phyloP scores from a whole-genome alignment of 2,888 invertebrate genomes.

The Polymixis lichenea region DNA sequence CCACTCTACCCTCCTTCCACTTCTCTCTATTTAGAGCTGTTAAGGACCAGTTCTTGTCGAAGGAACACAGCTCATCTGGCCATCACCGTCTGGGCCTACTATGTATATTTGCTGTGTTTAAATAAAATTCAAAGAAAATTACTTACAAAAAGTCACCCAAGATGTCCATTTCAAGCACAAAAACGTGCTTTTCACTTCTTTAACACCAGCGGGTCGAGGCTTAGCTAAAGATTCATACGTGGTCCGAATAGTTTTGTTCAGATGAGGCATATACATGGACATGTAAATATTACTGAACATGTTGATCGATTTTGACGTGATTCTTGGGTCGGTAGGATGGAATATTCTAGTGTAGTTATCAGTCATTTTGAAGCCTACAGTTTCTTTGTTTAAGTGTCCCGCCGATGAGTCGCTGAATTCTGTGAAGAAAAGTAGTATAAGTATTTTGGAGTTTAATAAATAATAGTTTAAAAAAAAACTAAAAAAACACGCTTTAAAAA shows the following conservation, averaged over 20 bases:
- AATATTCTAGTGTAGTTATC: slow-evolving; percentile 24
- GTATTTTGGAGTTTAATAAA: background rate
- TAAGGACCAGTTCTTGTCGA: no score
- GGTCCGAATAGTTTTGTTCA: slow-evolving; percentile 28
- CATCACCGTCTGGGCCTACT: no score
- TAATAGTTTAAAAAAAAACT: no score
- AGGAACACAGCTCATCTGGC: no score
- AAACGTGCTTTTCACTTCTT: slow-evolving; percentile 39
- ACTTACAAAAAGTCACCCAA: slow-evolving; percentile 58
- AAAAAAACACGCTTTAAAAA: no score
- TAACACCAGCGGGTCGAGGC: background rate
- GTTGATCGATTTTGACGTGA: slow-evolving; percentile 31
- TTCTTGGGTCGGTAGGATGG: slow-evolving; percentile 16
- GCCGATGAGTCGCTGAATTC: slow-evolving; percentile 2
- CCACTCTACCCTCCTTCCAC: no score
- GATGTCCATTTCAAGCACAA: slow-evolving; percentile 48
- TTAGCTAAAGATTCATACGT: background rate
- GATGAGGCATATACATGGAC: slow-evolving; percentile 24
- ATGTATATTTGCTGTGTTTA: no score
- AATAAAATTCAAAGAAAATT: background rate
- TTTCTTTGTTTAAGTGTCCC: background rate
- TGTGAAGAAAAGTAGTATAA: slow-evolving; percentile 10
- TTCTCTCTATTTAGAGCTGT: no score
- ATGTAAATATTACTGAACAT: slow-evolving; percentile 55
- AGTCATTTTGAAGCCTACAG: slow-evolving; percentile 35